These are phyloP conservation scores for Aldabrachelys gigantea DNA, from an alignment of 2,113 vertebrate species.

Conservation along the genomic window DNA sequence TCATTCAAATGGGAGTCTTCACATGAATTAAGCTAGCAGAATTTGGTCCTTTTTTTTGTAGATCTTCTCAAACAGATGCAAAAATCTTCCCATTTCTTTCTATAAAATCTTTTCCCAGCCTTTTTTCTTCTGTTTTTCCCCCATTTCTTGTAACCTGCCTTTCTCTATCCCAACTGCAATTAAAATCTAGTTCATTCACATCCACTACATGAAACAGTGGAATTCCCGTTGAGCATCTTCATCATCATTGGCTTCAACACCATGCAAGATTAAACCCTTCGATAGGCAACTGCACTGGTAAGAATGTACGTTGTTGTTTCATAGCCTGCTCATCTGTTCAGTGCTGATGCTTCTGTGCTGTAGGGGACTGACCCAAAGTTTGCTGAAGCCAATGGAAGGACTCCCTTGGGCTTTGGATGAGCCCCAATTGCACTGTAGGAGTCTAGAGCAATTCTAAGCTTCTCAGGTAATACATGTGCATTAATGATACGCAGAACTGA, in stretches of 20 bases:
- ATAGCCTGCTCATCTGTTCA: background rate
- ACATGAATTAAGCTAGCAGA: background rate
- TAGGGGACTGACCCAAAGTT: background rate
- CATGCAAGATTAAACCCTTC: background rate
- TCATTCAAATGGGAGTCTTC: background rate
- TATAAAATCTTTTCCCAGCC: background rate
- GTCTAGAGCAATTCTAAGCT: background rate
- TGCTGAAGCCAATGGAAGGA: background rate
- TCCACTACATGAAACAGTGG: background rate
- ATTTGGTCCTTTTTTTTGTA: conserved; percentile 18
- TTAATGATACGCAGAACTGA: background rate
- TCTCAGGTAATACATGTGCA: background rate
- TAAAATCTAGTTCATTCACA: background rate
- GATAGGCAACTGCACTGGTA: background rate
- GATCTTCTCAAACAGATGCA: conserved; percentile 8
- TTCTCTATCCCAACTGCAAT: background rate
- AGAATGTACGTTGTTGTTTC: background rate
- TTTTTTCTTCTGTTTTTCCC: background rate
- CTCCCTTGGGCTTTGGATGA: background rate
- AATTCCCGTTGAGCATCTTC: background rate
- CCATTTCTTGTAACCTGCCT: background rate
- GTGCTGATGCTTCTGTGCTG: background rate
- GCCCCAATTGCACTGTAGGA: background rate
- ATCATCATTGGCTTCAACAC: background rate
- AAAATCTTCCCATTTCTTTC: conserved; percentile 37